These are phyloP conservation scores for Parapristionchus giblindavisi DNA, from an alignment of 2,888 invertebrate species.

Conservation along the genomic window DNA sequence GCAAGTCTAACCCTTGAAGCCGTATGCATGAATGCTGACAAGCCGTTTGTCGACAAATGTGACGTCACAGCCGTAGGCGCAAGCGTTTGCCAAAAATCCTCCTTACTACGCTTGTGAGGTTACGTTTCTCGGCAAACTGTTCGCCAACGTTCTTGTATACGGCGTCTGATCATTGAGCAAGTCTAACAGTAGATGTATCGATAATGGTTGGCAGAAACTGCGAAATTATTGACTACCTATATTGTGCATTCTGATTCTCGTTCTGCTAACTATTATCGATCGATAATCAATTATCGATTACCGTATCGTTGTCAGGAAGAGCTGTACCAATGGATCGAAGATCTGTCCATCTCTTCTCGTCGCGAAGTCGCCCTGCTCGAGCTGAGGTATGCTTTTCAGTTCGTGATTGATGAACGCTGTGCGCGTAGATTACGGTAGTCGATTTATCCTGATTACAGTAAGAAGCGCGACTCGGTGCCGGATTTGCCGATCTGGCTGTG, in stretches of 20 bases:
- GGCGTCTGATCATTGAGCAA: not conserved
- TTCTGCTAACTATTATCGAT: not conserved
- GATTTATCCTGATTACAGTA: conserved; percentile 74
- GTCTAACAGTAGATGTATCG: not conserved
- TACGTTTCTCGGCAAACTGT: too few species aligned
- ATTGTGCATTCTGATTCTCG: not conserved
- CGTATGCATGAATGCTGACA: too few species aligned
- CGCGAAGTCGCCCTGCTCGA: conserved; percentile 95
- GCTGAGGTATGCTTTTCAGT: conserved; percentile 81
- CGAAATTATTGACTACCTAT: conserved; percentile 13
- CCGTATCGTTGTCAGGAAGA: conserved; percentile 77
- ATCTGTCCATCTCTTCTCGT: conserved; percentile 90
- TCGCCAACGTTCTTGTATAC: too few species aligned
- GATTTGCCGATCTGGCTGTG: conserved; percentile 98
- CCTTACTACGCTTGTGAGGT: too few species aligned
- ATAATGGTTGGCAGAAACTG: not conserved
- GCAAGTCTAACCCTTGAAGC: too few species aligned
- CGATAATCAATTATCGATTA: not conserved
- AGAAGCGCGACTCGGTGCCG: conserved; percentile 87
- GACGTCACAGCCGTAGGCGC: too few species aligned
- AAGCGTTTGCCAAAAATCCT: too few species aligned
- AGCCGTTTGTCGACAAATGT: too few species aligned
- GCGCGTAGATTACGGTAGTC: not conserved
- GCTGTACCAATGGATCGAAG: conserved; percentile 89
- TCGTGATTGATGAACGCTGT: too few species aligned